phyloP scores from a whole-genome alignment of 1,140 invertebrate genomes.

The Solen grandis region DNA sequence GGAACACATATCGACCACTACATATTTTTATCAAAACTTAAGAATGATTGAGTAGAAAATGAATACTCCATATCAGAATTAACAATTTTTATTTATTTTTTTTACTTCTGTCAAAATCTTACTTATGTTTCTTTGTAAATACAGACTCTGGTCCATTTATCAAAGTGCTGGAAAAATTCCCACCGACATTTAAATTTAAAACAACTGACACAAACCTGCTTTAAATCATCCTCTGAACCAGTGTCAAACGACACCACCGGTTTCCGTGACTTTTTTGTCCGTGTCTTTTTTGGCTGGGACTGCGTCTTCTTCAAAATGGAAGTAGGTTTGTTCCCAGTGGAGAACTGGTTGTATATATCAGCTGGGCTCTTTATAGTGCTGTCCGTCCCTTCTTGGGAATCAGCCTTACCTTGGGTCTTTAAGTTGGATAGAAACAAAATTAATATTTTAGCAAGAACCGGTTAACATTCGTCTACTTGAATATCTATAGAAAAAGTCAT shows the following conservation, averaged over 20 bases:
- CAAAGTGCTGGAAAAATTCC: no score
- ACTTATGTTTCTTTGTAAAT: no score
- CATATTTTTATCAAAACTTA: no score
- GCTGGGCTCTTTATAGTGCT: neutral
- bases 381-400: neutral
- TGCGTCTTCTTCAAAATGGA: slow-evolving; percentile 38
- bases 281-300: neutral
- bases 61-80: no score
- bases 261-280: slow-evolving; percentile 19
- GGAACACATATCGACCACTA: no score
- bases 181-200: no score
- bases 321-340: neutral
- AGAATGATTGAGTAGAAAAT: no score
- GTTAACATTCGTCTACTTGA: neutral
- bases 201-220: no score
- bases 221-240: slow-evolving; percentile 29
- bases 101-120: no score
- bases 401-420: no score
- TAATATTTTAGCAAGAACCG: neutral
- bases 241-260: slow-evolving; percentile 39
- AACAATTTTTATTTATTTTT: no score
- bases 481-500: neutral
- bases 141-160: no score
- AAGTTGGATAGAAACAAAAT: neutral
- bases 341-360: slow-evolving; percentile 13